These are phyloP conservation scores for Gortyna flavago DNA, from an alignment of 2,888 invertebrate species.

Conservation along the genomic window DNA sequence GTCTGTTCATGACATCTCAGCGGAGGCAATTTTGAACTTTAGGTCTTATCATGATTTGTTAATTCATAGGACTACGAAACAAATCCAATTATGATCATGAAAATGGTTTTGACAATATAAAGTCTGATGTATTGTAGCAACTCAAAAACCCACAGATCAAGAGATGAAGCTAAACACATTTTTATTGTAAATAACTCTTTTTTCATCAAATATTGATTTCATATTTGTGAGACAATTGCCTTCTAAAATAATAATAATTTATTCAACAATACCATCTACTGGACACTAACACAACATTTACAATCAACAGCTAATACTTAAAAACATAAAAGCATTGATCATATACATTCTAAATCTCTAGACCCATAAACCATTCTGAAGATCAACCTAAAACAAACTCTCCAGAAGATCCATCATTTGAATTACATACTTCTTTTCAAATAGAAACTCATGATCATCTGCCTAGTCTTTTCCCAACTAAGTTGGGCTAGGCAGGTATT, in stretches of 20 bases:
- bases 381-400: background rate
- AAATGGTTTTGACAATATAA: background rate
- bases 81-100: background rate
- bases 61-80: conserved; percentile 1
- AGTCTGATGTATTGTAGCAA: background rate
- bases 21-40: conserved; percentile 5
- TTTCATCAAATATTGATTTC: background rate
- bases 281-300: background rate
- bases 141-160: background rate
- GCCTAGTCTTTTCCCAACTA: too few relatives aligned
- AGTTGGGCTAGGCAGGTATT: too few relatives aligned
- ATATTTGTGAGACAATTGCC: background rate
- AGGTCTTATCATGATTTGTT: conserved; percentile 7
- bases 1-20: background rate
- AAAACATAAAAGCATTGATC: background rate
- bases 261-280: background rate
- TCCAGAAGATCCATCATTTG: background rate
- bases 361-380: background rate
- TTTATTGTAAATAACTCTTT: background rate
- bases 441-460: too few relatives aligned
- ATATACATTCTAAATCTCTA: background rate
- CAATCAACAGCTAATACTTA: background rate
- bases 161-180: background rate
- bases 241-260: background rate
- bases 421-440: background rate